These are phyloP conservation scores for Danio aesculapii DNA, from an alignment of 2,797 vertebrate species.

Conservation along the genomic window DNA sequence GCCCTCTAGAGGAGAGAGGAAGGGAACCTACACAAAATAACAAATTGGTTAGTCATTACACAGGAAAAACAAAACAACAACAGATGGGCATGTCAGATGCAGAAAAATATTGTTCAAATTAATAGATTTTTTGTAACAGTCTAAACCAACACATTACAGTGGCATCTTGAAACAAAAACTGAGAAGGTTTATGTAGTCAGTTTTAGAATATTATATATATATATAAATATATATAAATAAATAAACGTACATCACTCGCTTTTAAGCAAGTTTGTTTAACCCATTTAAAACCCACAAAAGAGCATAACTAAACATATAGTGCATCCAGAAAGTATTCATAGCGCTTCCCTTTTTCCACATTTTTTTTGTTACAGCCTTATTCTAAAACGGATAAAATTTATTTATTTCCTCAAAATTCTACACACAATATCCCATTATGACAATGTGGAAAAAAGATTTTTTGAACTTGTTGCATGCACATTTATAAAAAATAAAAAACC, in stretches of 20 bases:
- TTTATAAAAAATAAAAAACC: too few species aligned
- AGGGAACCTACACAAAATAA: slow-evolving; percentile 76
- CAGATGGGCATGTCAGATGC: not conserved
- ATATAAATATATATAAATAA: too few species aligned
- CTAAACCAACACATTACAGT: not conserved
- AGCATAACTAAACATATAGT: not conserved
- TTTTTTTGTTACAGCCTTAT: too few species aligned
- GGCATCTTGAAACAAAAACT: not conserved
- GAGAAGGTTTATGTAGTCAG: too few species aligned
- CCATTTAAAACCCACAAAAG: not conserved
- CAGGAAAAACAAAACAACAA: not conserved
- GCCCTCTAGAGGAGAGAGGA: slow-evolving; percentile 85
- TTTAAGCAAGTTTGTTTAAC: not conserved
- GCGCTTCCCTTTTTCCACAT: too few species aligned
- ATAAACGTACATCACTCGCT: not conserved
- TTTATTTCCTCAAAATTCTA: too few species aligned
- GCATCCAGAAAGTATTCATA: too few species aligned
- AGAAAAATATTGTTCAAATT: not conserved
- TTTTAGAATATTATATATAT: too few species aligned
- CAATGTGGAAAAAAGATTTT: too few species aligned
- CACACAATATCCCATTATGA: too few species aligned
- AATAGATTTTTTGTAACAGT: not conserved
- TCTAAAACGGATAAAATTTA: too few species aligned
- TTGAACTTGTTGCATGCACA: too few species aligned
- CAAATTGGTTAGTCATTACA: not conserved